A percentile compares a stretch with the other conserved stretches of the same genome.
Evolutionary conservation across 2,113 vertebrate species (phyloP).

Genomic region (Zapus hudsonius): DNA sequence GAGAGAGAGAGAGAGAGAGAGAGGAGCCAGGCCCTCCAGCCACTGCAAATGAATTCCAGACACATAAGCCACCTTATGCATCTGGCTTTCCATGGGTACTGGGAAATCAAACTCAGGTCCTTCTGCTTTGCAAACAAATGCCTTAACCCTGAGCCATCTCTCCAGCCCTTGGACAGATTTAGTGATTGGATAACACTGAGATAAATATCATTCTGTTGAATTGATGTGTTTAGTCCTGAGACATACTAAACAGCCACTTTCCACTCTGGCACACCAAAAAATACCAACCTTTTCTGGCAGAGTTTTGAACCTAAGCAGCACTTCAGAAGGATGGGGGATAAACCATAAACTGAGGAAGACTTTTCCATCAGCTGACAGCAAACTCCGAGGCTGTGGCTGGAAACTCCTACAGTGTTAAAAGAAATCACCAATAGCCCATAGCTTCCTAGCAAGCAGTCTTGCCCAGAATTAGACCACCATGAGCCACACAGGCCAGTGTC

Average conservation of each 20-base stretch:
- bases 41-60: too few species aligned
- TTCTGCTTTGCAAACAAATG: too few species aligned
- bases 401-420: constrained; percentile 76
- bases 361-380: constrained; percentile 84
- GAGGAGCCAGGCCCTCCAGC: too few species aligned
- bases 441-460: not conserved
- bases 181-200: not conserved
- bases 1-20: too few species aligned
- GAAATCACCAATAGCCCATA: not conserved
- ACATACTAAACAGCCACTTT: not conserved
- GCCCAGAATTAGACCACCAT: fast-evolving
- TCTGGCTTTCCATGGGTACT: too few species aligned
- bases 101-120: too few species aligned
- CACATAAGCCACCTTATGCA: too few species aligned
- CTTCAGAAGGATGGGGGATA: constrained; percentile 84
- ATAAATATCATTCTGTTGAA: not conserved
- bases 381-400: constrained; percentile 51
- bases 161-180: not conserved
- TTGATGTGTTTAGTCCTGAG: not conserved
- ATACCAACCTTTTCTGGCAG: constrained; percentile 85
- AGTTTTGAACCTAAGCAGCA: constrained; percentile 85
- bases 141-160: too few species aligned
- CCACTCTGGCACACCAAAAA: not conserved
- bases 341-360: constrained; percentile 86
- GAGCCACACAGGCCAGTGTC: not conserved